Base-by-base conservation (phyloP, 1,140 invertebrate species). In the Zaprionus nigranus region DNA sequence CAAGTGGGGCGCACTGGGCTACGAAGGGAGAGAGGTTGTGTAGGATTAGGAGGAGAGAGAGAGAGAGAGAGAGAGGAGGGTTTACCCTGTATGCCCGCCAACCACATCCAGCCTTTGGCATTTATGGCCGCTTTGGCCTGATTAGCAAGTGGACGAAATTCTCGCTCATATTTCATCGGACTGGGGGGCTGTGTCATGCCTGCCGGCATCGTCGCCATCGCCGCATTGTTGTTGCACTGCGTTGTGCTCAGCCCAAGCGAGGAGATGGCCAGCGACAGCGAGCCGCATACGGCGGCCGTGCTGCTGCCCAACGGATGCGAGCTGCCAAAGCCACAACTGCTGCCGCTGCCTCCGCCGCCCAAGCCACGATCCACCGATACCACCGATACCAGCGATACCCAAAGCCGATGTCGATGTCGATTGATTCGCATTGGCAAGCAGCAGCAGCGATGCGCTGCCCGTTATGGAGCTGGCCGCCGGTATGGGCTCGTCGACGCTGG, bases 91-190 rank as follows among this genome's bases (percentile, higher is more conserved):
- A 97, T 95, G 46, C 96, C 96, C 20, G 96, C 96, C 69, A 97
- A 95, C 95, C 96, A 97, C 91, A 95, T 95, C 97, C 97, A 97
- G 43, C 97, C 97, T 54, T 95, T 94, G 93, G 93, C 93, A 94
- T 95, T 97, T 92, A 79, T 95, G 92, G 93, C 95, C 90, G 93
- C 94, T 92, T 81, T 93, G 77, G 92, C 94, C 91, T 86, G 93
- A 93, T 92, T 92, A 67, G 81, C 82, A 24, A 93, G 64, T 79
- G 91, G 82, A 81, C 90, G 82, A 82, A 91, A 84, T 79, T 93
- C 92, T 12, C 86, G 78, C 62, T 92, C 92, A 67, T 85, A 91
- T 77, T 92, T 90, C 65, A 93, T 77, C 51, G 92, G 91, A 81
- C 91, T 92, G 9, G 87, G 91, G 57, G 91, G 91, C 59, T 92